Conservation (phyloP, 2,888 invertebrate genomes). For the Polydrusus pterygomalis region DNA sequence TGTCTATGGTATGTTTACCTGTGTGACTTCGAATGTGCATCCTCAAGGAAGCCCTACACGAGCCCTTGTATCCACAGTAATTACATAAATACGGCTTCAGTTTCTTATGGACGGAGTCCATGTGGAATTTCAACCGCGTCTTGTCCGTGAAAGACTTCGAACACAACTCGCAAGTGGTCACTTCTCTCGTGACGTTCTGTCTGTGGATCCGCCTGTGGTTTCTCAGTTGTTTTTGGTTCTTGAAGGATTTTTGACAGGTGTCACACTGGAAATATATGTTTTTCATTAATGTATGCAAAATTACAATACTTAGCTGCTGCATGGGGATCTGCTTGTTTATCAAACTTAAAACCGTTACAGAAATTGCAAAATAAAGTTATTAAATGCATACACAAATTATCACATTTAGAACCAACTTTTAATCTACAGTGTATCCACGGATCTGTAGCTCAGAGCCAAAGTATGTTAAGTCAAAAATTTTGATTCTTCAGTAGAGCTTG, state of each 20-base stretch:
- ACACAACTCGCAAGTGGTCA: conserved; percentile 76
- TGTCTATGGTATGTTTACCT: no score
- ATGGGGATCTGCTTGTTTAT: no score
- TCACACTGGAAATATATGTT: conserved; percentile 65
- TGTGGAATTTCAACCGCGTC: conserved; percentile 74
- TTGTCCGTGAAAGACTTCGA: conserved; percentile 75
- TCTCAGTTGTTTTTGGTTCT: conserved; percentile 85
- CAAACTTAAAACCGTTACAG: no score
- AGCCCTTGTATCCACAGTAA: conserved; percentile 80
- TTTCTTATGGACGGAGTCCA: conserved; percentile 80
- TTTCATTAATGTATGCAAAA: no score
- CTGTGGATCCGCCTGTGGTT: conserved; percentile 84
- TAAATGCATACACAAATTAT: no score
- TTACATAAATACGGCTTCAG: conserved; percentile 80
- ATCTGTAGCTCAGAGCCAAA: no score
- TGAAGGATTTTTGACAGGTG: conserved; percentile 85
- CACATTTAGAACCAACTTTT: no score
- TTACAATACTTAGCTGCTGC: no score
- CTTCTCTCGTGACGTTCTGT: conserved; percentile 61
- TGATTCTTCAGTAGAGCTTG: no score
- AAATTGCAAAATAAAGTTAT: no score
- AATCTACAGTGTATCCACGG: no score
- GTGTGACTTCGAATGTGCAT: conserved; percentile 83
- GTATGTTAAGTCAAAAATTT: no score
- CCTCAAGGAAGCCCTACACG: conserved; percentile 79